A percentile compares a stretch with the other conserved stretches of the same genome.
Evolutionary conservation across 2,888 invertebrate species (phyloP).

Genomic region (Troilus luridus): DNA sequence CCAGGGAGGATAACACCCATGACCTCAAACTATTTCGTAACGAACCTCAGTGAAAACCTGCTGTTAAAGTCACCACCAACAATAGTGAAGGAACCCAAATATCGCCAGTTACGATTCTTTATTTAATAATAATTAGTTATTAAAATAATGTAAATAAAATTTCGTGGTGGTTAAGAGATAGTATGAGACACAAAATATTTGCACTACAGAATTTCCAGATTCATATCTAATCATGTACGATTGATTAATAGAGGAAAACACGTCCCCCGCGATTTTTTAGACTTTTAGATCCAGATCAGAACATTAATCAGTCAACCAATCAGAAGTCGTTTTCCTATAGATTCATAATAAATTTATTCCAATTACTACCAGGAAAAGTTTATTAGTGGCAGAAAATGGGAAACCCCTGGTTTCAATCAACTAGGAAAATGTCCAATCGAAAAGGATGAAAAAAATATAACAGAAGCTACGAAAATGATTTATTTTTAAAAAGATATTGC

Average conservation of each 20-base stretch:
- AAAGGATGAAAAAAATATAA: too few relatives aligned
- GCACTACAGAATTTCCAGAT: too few relatives aligned
- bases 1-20: not conserved
- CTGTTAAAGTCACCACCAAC: constrained; percentile 1
- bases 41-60: not conserved
- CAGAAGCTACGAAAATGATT: too few relatives aligned
- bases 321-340: not conserved
- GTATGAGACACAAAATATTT: too few relatives aligned
- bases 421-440: too few relatives aligned
- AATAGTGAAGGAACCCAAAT: not conserved
- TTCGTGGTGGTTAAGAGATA: too few relatives aligned
- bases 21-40: constrained; percentile 3
- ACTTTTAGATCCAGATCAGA: too few relatives aligned
- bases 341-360: not conserved
- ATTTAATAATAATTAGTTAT: not conserved
- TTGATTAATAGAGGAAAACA: too few relatives aligned
- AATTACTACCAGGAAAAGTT: not conserved
- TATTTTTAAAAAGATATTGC: too few relatives aligned
- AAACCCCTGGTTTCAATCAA: not conserved
- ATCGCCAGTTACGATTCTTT: not conserved
- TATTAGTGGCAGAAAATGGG: not conserved
- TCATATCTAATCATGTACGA: too few relatives aligned
- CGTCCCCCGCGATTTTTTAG: too few relatives aligned
- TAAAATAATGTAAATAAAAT: not conserved
- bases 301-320: too few relatives aligned